A percentile compares a stretch with the other conserved stretches of the same genome.
Conservation (phyloP, 2,113 vertebrate species). For the Xiphophorus hellerii region DNA sequence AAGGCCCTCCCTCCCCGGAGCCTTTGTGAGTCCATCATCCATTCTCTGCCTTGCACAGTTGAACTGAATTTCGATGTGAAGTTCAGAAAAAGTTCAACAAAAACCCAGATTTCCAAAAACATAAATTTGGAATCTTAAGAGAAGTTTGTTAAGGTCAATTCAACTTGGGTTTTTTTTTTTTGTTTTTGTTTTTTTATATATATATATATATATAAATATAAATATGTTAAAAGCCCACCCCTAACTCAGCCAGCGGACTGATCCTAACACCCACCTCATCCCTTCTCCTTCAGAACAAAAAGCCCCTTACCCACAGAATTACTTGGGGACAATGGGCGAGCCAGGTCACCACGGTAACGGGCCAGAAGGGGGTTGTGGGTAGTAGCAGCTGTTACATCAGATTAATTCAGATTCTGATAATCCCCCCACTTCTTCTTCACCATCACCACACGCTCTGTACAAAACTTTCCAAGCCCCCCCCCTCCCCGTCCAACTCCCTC, state of each 20-base stretch:
- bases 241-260: slow-evolving; percentile 71
- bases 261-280: slow-evolving; percentile 73
- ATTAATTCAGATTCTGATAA: slow-evolving; percentile 87
- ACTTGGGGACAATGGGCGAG: slow-evolving; percentile 84
- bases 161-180: slow-evolving; percentile 27
- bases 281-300: slow-evolving; percentile 82
- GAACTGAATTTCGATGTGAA: slow-evolving; percentile 1
- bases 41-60: slow-evolving; percentile 36
- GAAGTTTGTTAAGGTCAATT: slow-evolving; percentile 10
- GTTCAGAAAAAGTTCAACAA: slow-evolving; percentile 40
- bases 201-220: no score
- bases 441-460: slow-evolving; percentile 70
- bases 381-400: slow-evolving; percentile 88
- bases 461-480: slow-evolving; percentile 67
- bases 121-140: not conserved
- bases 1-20: slow-evolving; percentile 67
- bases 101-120: not conserved
- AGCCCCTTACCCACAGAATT: slow-evolving; percentile 82
- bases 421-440: slow-evolving; percentile 79
- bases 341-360: slow-evolving; percentile 84
- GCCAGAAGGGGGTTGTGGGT: slow-evolving; percentile 77
- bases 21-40: slow-evolving; percentile 61
- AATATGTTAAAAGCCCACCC: slow-evolving; percentile 63
- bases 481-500: not conserved
- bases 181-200: no score